These are phyloP conservation scores for Octonoba sinensis DNA, from an alignment of 2,888 invertebrate species.

Conservation along the genomic window DNA sequence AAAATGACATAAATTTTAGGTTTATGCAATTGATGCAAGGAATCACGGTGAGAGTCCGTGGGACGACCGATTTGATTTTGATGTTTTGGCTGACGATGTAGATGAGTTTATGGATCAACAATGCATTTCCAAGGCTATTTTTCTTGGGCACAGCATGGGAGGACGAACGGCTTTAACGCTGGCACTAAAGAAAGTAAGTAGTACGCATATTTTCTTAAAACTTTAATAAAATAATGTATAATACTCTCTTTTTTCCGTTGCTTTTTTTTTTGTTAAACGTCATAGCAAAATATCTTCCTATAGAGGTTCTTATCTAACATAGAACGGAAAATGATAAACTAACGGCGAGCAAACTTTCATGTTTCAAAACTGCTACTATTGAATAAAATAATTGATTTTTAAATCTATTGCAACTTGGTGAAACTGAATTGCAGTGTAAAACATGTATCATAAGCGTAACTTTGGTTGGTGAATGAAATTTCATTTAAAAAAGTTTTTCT, in stretches of 20 bases:
- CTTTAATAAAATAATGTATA: background rate
- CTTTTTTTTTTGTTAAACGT: background rate
- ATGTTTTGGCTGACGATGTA: conserved; percentile 27
- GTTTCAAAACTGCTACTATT: too few relatives aligned
- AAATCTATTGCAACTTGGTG: too few relatives aligned
- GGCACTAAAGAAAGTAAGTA: conserved; percentile 32
- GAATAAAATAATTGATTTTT: too few relatives aligned
- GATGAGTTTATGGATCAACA: conserved; percentile 27
- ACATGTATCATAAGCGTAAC: too few relatives aligned
- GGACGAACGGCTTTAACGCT: conserved; percentile 36
- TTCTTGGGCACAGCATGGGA: conserved; percentile 54
- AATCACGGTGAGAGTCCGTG: conserved; percentile 57
- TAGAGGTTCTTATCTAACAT: too few relatives aligned
- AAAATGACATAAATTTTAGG: conserved; percentile 11
- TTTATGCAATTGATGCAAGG: conserved; percentile 46
- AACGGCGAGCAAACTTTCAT: too few relatives aligned
- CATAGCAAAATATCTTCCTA: too few relatives aligned
- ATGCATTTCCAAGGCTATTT: conserved; percentile 20
- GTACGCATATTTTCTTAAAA: background rate
- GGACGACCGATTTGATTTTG: conserved; percentile 30
- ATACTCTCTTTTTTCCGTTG: background rate
- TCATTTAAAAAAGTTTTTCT: too few relatives aligned
- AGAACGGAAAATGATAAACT: too few relatives aligned
- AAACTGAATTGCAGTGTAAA: too few relatives aligned
- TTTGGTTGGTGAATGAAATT: too few relatives aligned